Conservation (phyloP, 2,113 vertebrate genomes). For the Cervus canadensis region DNA sequence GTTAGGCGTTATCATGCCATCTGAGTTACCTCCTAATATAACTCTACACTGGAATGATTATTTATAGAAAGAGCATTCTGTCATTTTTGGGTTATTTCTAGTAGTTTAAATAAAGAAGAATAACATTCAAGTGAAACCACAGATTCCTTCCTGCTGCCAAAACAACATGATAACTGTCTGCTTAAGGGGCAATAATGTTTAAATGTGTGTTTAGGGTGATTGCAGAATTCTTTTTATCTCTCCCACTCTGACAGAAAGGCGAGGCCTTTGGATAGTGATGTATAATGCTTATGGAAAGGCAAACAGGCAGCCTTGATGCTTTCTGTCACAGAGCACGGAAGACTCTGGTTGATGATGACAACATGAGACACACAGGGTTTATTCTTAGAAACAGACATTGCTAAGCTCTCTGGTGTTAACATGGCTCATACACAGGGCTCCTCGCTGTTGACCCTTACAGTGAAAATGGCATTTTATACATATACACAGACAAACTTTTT, state of each 20-base stretch:
- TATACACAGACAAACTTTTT: background rate
- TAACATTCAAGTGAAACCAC: slow-evolving; percentile 86
- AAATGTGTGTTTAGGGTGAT: slow-evolving; percentile 68
- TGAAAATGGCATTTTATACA: background rate
- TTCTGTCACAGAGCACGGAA: slow-evolving; percentile 7
- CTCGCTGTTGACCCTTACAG: slow-evolving; percentile 61
- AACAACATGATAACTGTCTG: slow-evolving; percentile 84
- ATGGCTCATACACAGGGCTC: slow-evolving; percentile 69
- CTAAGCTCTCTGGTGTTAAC: slow-evolving; percentile 73
- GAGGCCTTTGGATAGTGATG: slow-evolving; percentile 28
- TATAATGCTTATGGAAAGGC: slow-evolving; percentile 45
- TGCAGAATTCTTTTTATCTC: slow-evolving; percentile 70
- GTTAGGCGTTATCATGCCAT: slow-evolving; percentile 97
- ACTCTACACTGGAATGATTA: slow-evolving; percentile 93
- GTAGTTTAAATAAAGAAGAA: slow-evolving; percentile 85
- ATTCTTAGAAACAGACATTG: slow-evolving; percentile 79
- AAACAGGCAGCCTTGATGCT: slow-evolving; percentile 42
- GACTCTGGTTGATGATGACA: slow-evolving; percentile 74
- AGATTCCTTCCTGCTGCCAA: slow-evolving; percentile 87
- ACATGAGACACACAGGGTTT: slow-evolving; percentile 72
- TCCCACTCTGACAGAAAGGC: slow-evolving; percentile 54
- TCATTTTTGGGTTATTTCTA: slow-evolving; percentile 92
- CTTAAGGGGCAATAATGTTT: slow-evolving; percentile 75
- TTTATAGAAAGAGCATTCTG: slow-evolving; percentile 91
- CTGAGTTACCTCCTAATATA: slow-evolving; percentile 95